Evolutionary conservation across 1,140 invertebrate genomes (phyloP), one percentile per base, ranked within the genome.

Genomic region (Prorops nasuta): DNA sequence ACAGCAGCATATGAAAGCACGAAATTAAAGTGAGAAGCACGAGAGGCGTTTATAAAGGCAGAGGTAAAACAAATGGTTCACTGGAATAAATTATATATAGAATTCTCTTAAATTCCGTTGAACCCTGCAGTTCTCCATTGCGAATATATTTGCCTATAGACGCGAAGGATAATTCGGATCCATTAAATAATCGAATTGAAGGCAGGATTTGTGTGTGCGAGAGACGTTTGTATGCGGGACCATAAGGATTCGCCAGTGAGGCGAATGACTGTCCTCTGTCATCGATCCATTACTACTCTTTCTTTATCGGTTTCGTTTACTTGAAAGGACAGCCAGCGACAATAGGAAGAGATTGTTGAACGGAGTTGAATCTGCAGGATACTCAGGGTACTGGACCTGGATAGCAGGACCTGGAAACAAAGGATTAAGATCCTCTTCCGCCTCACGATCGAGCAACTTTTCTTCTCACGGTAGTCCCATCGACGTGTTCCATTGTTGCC

Each of bases 391-490:
- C 70, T 73, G 69, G 72, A 67, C 70, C 69, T 76, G 71, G 74
- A 74, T 67, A 58, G 58, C 70, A 73, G 69, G 72, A 76, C 73
- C 75, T 77, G 75, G 75, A 77, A 77, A 76, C 61, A 77, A 77
- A 76, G 75, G 73, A 76, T 77, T 77, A 77, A 71, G 67, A 64
- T 56, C 50, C 54, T 71, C 52, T 54, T 57, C 54, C 45, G 38
- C 50, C 34, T 24, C 22, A 61, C 54, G n/a, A 51, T 64, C 58
- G 49, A 57, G 44, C 14, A 41, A 24, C 28, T 34, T 32, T 9
- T 46, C 42, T 49, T 44, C 40, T 48, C 28, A 40, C 19, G 38
- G 48, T 49, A 49, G 54, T 54, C 28, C 16, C 32, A 20, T 34
- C 19, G 15, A n/a, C n/a, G n/a, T n/a, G n/a, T n/a, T n/a, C n/a